Conservation (phyloP, 1,140 invertebrate genomes). For the Harlomillsia oculata region DNA sequence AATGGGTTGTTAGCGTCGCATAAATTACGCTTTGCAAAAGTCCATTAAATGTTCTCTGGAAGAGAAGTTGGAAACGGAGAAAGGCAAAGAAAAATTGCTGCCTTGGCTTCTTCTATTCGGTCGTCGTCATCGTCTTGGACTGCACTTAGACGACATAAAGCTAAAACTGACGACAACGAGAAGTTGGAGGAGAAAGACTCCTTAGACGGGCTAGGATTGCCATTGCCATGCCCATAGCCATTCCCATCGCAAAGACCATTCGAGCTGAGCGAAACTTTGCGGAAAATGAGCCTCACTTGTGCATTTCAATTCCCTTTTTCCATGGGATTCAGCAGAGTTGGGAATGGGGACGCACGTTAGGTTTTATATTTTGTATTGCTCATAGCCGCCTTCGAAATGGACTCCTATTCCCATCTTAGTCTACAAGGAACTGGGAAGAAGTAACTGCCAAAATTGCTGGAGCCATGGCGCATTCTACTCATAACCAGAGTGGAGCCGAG, state of each 20-base stretch:
- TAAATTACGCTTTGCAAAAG: constrained; percentile 36
- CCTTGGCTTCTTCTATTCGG: neutral
- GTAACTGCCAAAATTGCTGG: too few relatives aligned
- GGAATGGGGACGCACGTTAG: too few relatives aligned
- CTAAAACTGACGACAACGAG: neutral
- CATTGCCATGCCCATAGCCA: constrained; percentile 22
- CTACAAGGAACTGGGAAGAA: too few relatives aligned
- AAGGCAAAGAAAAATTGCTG: neutral
- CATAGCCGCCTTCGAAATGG: too few relatives aligned
- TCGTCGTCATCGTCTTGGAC: neutral
- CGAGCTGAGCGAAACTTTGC: constrained; percentile 33
- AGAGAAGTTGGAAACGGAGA: constrained; percentile 10
- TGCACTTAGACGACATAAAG: neutral
- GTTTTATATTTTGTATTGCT: too few relatives aligned
- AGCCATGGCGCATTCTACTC: too few relatives aligned
- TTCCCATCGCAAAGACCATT: constrained; percentile 28
- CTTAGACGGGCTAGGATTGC: neutral
- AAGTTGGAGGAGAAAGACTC: neutral
- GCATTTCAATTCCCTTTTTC: constrained; percentile 30
- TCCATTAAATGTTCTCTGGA: constrained; percentile 33
- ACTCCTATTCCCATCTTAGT: too few relatives aligned
- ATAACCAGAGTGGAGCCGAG: too few relatives aligned
- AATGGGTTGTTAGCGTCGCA: constrained; percentile 35
- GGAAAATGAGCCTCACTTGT: constrained; percentile 33
- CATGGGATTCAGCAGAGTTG: too few relatives aligned